Percentiles rank a stretch among this genome's conserved stretches.
Evolutionary conservation across 2,888 invertebrate species (phyloP).

Genomic region (Acleris cristana): DNA sequence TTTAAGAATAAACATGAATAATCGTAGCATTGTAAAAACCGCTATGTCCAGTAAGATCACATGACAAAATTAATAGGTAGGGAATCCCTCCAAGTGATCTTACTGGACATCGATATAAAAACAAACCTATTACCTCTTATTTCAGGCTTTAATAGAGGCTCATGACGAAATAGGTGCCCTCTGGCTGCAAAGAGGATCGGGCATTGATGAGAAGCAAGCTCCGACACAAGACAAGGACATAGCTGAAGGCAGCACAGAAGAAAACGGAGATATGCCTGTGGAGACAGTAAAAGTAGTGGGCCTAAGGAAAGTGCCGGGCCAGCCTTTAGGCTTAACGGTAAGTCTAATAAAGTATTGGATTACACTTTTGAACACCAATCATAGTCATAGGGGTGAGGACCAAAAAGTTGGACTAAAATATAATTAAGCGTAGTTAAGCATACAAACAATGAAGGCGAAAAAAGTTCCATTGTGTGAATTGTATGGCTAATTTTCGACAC

Average conservation of each 20-base stretch:
- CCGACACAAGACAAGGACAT: slow-evolving; percentile 65
- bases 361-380: background rate
- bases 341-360: slow-evolving; percentile 46
- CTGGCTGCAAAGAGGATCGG: slow-evolving; percentile 81
- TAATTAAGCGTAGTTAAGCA: too few relatives aligned
- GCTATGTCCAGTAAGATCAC: too few relatives aligned
- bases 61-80: too few relatives aligned
- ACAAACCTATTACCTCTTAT: slow-evolving; percentile 31
- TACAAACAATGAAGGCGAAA: too few relatives aligned
- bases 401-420: too few relatives aligned
- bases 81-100: too few relatives aligned
- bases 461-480: too few relatives aligned
- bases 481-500: too few relatives aligned
- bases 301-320: slow-evolving; percentile 91
- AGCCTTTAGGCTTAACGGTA: slow-evolving; percentile 93
- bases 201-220: slow-evolving; percentile 75
- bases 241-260: slow-evolving; percentile 59
- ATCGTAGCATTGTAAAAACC: too few relatives aligned
- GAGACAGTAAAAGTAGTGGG: slow-evolving; percentile 95
- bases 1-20: background rate
- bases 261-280: slow-evolving; percentile 87
- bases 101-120: too few relatives aligned
- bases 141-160: slow-evolving; percentile 90
- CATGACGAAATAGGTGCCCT: slow-evolving; percentile 93
- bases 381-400: too few relatives aligned